A percentile compares a stretch with the other conserved stretches of the same genome.
Conservation (phyloP, 1,140 invertebrate genomes). For the Papilio dardanus region DNA sequence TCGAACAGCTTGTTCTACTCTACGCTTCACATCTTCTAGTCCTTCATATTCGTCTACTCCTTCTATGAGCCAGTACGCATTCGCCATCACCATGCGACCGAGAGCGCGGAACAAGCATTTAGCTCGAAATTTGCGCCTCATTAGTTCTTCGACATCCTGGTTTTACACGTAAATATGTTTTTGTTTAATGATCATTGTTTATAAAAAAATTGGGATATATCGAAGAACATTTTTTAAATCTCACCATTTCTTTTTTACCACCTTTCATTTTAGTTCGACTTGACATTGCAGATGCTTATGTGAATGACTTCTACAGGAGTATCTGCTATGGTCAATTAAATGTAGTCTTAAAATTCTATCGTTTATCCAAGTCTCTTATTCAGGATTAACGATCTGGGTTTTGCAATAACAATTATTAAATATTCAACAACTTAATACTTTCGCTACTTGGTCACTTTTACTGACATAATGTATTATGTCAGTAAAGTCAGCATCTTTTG, state of each 20-base stretch:
- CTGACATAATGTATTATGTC: not conserved
- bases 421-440: not conserved
- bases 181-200: not conserved
- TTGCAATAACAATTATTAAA: not conserved
- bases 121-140: conserved; percentile 75
- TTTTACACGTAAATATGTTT: not conserved
- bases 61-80: conserved; percentile 83
- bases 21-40: conserved; percentile 79
- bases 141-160: conserved; percentile 69
- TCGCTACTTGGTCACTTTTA: not conserved
- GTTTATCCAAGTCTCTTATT: not conserved
- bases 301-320: not conserved
- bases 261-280: conserved; percentile 39
- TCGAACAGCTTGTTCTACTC: conserved; percentile 79
- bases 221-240: not conserved
- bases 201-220: not conserved
- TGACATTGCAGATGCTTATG: conserved; percentile 42
- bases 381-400: not conserved
- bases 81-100: conserved; percentile 81
- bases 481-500: not conserved
- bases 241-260: conserved; percentile 57
- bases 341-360: not conserved
- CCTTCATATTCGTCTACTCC: conserved; percentile 77
- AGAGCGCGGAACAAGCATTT: conserved; percentile 83
- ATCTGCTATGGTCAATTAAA: not conserved